Evolutionary conservation across 2,797 vertebrate genomes (phyloP).

Genomic region (Pangasius krempfi): DNA sequence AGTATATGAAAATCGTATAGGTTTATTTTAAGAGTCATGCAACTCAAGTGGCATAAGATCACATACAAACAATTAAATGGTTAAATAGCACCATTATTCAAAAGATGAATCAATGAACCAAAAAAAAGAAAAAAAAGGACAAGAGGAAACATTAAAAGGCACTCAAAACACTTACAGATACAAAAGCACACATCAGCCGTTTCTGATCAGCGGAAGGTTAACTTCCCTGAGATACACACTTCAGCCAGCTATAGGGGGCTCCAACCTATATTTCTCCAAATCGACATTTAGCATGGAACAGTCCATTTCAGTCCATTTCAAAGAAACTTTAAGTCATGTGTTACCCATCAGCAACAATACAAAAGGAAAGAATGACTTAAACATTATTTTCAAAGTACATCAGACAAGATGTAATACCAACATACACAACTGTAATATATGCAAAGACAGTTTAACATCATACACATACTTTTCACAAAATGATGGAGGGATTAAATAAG

Average conservation of each 20-base stretch:
- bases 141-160: neutral
- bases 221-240: slow-evolving; percentile 30
- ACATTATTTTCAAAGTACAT: neutral
- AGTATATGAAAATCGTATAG: neutral
- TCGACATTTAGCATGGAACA: neutral
- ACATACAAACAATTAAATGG: neutral
- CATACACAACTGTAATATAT: slow-evolving; percentile 1
- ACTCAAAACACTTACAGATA: neutral
- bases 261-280: neutral
- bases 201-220: neutral
- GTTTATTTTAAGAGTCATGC: slow-evolving; percentile 17
- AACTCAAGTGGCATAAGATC: slow-evolving; percentile 10
- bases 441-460: slow-evolving; percentile 2
- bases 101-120: neutral
- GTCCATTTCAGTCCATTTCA: neutral
- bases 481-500: neutral
- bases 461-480: neutral
- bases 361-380: neutral
- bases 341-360: neutral
- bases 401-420: neutral
- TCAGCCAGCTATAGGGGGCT: neutral
- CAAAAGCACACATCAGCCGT: neutral
- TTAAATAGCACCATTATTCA: slow-evolving; percentile 4
- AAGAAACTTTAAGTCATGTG: neutral
- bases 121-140: neutral